A percentile compares a stretch with the other conserved stretches of the same genome.
Evolutionary conservation across 2,113 vertebrate genomes (phyloP).

Genomic region (Himantopus leucocephalus): DNA sequence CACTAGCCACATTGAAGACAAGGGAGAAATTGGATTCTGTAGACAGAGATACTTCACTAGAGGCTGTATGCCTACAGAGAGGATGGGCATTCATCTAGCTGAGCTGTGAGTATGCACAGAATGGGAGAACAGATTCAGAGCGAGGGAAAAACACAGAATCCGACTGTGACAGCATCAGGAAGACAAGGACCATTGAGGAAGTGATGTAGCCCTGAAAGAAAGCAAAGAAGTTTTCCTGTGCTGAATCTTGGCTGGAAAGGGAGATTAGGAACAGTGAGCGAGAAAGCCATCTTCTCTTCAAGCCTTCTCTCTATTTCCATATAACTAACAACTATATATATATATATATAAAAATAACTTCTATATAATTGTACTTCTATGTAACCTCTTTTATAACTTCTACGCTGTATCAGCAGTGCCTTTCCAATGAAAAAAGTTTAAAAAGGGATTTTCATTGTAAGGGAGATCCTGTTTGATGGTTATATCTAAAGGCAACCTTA

Average conservation of each 20-base stretch:
- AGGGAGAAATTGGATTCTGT: not conserved
- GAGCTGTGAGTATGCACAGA: not conserved
- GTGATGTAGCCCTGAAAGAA: not conserved
- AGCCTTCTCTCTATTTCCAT: not conserved
- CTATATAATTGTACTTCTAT: not conserved
- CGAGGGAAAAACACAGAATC: not conserved
- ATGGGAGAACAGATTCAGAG: not conserved
- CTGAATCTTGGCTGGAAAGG: not conserved
- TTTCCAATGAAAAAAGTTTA: not conserved
- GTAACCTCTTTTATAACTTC: not conserved
- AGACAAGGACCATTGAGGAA: constrained; percentile 10
- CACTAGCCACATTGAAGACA: not conserved
- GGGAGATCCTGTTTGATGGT: not conserved
- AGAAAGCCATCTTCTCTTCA: not conserved
- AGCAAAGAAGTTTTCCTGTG: not conserved
- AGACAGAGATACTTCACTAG: not conserved
- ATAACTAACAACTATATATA: not conserved
- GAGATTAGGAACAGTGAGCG: not conserved
- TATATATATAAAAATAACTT: not conserved
- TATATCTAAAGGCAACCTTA: not conserved
- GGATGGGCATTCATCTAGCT: not conserved
- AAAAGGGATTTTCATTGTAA: not conserved
- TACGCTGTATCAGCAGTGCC: not conserved
- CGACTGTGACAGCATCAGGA: constrained; percentile 14
- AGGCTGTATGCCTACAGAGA: not conserved